These are phyloP conservation scores for Calliphora vicina DNA, from an alignment of 1,140 invertebrate genomes.

Conservation along the genomic window DNA sequence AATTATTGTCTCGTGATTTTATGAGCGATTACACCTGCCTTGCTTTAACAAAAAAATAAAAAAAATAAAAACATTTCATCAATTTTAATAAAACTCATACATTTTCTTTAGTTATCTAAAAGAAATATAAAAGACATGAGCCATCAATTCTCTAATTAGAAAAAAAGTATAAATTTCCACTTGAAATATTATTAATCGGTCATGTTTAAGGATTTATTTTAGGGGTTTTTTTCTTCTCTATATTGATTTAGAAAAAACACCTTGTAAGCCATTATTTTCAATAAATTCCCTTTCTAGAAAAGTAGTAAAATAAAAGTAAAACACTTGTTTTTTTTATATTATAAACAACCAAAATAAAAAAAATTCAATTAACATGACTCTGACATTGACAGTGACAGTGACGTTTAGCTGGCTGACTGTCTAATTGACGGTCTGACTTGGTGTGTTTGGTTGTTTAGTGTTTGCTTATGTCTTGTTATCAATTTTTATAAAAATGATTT, in stretches of 20 bases:
- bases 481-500: not conserved
- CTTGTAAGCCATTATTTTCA: too few species aligned
- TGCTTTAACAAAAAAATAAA: not conserved
- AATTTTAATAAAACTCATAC: not conserved
- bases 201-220: not conserved
- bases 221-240: not conserved
- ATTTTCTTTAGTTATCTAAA: constrained; percentile 1
- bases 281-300: too few species aligned
- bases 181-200: not conserved
- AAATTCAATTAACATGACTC: not conserved
- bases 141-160: not conserved
- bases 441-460: too few species aligned
- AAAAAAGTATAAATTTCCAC: too few species aligned
- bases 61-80: not conserved
- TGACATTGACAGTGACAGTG: not conserved
- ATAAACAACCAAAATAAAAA: not conserved
- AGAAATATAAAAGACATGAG: not conserved
- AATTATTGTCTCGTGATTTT: not conserved
- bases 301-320: not conserved
- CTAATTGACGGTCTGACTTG: not conserved
- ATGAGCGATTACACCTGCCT: not conserved
- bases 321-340: not conserved
- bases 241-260: not conserved
- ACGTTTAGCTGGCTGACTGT: not conserved
- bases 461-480: not conserved